Percentiles rank a stretch among this genome's conserved stretches.
These are phyloP conservation scores for Congeria kusceri DNA, from an alignment of 2,888 invertebrate species.

Conservation along the genomic window DNA sequence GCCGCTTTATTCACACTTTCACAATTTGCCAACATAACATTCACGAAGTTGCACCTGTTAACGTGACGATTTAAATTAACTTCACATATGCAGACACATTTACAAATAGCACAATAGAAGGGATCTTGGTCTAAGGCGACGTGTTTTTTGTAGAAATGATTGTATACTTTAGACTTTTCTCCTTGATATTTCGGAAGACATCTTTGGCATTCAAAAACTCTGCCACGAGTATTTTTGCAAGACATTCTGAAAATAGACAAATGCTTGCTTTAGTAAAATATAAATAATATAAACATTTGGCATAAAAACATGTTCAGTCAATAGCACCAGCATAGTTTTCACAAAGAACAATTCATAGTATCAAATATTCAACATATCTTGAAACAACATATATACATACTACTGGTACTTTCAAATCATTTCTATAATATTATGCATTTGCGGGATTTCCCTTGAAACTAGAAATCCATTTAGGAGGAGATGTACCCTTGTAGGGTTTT, in stretches of 20 bases:
- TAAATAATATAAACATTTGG: too few relatives aligned
- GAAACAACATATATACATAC: too few relatives aligned
- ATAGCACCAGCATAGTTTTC: too few relatives aligned
- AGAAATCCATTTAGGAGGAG: conserved; percentile 12
- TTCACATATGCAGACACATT: conserved; percentile 11
- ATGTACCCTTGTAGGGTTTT: conserved; percentile 14
- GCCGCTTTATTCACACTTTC: conserved; percentile 11
- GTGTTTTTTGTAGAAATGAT: conserved; percentile 25
- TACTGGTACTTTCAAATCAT: too few relatives aligned
- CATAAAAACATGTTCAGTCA: too few relatives aligned
- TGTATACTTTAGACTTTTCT: conserved; percentile 7
- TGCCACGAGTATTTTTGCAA: conserved; percentile 6
- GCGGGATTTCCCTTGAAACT: neutral
- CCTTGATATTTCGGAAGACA: conserved; percentile 6
- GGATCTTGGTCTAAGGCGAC: conserved; percentile 19
- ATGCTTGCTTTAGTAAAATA: neutral
- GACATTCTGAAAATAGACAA: conserved; percentile 27
- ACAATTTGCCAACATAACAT: conserved; percentile 12
- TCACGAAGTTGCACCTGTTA: conserved; percentile 7
- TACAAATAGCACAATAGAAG: conserved; percentile 16
- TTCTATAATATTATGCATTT: too few relatives aligned
- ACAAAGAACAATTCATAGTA: too few relatives aligned
- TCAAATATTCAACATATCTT: too few relatives aligned
- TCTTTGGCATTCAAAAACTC: neutral
- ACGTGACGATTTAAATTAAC: conserved; percentile 1